Conservation (phyloP, 1,140 invertebrate species). For the Yoshiicerus persimilis region DNA sequence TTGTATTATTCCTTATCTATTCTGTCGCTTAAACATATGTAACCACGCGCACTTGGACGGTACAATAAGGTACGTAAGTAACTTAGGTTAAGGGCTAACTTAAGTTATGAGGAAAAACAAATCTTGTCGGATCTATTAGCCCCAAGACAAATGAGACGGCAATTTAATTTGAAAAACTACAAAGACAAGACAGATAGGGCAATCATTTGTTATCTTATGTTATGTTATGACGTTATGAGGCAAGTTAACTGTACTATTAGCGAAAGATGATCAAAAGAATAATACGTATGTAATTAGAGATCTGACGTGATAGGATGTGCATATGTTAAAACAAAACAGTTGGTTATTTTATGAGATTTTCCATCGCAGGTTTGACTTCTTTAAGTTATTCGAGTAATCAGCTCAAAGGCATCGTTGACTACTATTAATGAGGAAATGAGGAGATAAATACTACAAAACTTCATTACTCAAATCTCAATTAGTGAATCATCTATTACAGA, state of each 20-base stretch:
- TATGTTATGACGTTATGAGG: background rate
- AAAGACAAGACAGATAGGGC: background rate
- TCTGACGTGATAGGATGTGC: background rate
- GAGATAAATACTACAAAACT: background rate
- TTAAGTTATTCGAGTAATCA: background rate
- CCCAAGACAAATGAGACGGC: background rate
- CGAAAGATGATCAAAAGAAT: background rate
- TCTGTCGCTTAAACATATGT: background rate
- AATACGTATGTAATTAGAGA: background rate
- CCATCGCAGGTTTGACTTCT: background rate
- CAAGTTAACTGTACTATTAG: background rate
- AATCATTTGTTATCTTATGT: background rate
- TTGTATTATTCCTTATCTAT: background rate
- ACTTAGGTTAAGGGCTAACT: background rate
- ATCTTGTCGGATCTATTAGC: background rate
- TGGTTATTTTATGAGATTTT: background rate
- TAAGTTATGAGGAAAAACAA: background rate
- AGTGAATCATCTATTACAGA: background rate
- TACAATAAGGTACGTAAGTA: background rate
- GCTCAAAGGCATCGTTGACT: background rate
- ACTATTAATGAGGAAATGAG: background rate
- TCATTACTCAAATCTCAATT: conserved; percentile 24
- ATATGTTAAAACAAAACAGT: background rate
- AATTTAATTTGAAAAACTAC: background rate
- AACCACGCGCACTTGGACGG: too few relatives aligned